phyloP scores from a whole-genome alignment of 2,888 invertebrate genomes.

The Diaperis boleti region DNA sequence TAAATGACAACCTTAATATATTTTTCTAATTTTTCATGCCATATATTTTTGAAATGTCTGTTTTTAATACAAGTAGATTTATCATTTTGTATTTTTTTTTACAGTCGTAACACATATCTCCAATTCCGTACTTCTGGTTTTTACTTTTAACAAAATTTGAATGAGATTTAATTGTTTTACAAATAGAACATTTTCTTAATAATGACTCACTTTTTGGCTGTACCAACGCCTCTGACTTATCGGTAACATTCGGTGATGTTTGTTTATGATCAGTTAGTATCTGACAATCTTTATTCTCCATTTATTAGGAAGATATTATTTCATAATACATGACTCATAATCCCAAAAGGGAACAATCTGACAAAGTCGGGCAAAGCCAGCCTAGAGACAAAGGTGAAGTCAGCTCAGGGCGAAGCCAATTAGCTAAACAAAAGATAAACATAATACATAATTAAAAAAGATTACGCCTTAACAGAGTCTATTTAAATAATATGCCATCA shows the following conservation, averaged over 20 bases:
- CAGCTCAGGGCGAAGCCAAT: no score
- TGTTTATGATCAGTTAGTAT: constrained; percentile 21
- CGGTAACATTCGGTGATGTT: constrained; percentile 13
- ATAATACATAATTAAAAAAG: constrained; percentile 38
- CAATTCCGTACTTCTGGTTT: constrained; percentile 30
- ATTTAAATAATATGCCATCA: constrained; percentile 40
- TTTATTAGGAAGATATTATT: constrained; percentile 38
- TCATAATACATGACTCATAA: constrained; percentile 40
- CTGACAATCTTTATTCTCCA: constrained; percentile 25
- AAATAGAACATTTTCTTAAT: no score
- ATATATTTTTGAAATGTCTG: no score
- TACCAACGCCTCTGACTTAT: constrained; percentile 11
- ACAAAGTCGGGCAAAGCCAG: no score
- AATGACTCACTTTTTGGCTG: constrained; percentile 4
- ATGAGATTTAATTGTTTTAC: no score
- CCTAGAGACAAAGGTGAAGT: constrained; percentile 35
- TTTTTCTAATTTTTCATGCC: no score
- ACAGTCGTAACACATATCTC: no score
- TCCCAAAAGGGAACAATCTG: constrained; percentile 40
- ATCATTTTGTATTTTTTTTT: no score
- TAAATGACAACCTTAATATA: no score
- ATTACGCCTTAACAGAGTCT: constrained; percentile 35
- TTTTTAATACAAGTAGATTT: constrained; percentile 33
- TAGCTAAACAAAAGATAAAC: constrained; percentile 38
- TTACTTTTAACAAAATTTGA: constrained; percentile 33